Evolutionary conservation across 2,888 invertebrate genomes (phyloP), one percentile per base, ranked within the genome.

Genomic region (Pheosia gnoma): DNA sequence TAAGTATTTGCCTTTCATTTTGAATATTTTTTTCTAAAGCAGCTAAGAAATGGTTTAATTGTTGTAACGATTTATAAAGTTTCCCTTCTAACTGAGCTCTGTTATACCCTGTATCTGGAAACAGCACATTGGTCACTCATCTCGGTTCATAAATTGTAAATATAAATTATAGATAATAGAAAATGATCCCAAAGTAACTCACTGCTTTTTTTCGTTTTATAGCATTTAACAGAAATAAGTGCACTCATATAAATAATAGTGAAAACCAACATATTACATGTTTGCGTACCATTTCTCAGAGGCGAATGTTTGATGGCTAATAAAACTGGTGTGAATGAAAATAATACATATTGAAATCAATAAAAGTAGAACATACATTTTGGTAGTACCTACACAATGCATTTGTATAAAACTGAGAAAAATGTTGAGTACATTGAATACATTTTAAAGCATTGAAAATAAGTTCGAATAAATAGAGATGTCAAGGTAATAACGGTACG

Each of bases 201-300:
- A 53, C 53, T 11, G 8, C 1, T 37, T 3, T 38, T 37, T 37
- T 11, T 53, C 3, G 11, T 37, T 8, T 11, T 10, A 53, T 53
- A 37, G 53, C 53, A 53, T 53, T 53, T 53, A 36, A 53, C 37
- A 9, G 25, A 36, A 53, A 53, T 37, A 53, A 11, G 53, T 11
- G 37, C n/a, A 37, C 53, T 53, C 5, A n/a, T 53, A 37, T 9
- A 53, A 53, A 53, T 25, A 6, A 53, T 37, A 9, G 11, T 37
- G 4, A 53, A 11, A 53, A 53, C 7, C 11, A 37, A 53, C 53
- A 53, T 25, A 53, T 41, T 53, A 37, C 53, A 53, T 53, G 25
- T 51, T 51, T 25, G 51, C 13, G 51, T 13, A 13, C 7, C 53
- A 53, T 53, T 4, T 4, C 10, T 53, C 25, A 51, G 5, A 10